Conservation (phyloP, 30 jellyfish, hydroid and myxozoan genomes). For the Phacellophora camtschatica region DNA sequence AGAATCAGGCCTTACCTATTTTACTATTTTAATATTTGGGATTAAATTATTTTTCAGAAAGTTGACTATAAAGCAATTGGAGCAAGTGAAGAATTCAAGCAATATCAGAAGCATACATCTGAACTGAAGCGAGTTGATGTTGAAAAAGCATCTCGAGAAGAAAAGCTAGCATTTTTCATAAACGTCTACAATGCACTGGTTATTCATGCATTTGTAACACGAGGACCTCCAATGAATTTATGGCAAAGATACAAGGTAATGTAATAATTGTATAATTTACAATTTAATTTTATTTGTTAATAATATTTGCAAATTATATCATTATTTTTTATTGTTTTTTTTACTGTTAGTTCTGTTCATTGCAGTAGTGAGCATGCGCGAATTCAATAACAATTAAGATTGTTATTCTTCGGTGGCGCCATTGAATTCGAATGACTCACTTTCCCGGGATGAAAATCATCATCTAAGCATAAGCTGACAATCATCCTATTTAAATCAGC, state of each 20-base stretch:
- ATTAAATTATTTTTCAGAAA: constrained; percentile 65
- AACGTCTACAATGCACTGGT: constrained; percentile 85
- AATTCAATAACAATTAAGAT: too few relatives aligned
- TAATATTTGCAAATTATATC: too few relatives aligned
- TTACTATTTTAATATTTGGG: too few relatives aligned
- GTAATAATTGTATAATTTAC: background rate
- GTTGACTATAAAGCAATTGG: constrained; percentile 83
- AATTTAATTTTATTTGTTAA: background rate
- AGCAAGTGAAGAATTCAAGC: constrained; percentile 62
- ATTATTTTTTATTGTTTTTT: too few relatives aligned
- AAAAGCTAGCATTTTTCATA: constrained; percentile 79
- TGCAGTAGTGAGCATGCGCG: too few relatives aligned
- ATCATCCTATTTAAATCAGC: too few relatives aligned
- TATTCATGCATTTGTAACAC: constrained; percentile 81
- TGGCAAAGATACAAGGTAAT: constrained; percentile 92
- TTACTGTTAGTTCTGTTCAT: too few relatives aligned
- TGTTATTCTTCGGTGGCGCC: too few relatives aligned
- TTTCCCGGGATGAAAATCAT: too few relatives aligned
- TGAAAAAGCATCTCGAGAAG: constrained; percentile 65
- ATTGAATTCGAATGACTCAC: too few relatives aligned
- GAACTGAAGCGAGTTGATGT: constrained; percentile 84
- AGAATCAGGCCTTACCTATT: too few relatives aligned
- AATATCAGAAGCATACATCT: constrained; percentile 75
- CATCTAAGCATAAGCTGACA: too few relatives aligned
- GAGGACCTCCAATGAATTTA: constrained; percentile 88